Percentiles rank a stretch among this genome's conserved stretches.
phyloP scores from a whole-genome alignment of 2,888 invertebrate species.

The Laothoe populi region DNA sequence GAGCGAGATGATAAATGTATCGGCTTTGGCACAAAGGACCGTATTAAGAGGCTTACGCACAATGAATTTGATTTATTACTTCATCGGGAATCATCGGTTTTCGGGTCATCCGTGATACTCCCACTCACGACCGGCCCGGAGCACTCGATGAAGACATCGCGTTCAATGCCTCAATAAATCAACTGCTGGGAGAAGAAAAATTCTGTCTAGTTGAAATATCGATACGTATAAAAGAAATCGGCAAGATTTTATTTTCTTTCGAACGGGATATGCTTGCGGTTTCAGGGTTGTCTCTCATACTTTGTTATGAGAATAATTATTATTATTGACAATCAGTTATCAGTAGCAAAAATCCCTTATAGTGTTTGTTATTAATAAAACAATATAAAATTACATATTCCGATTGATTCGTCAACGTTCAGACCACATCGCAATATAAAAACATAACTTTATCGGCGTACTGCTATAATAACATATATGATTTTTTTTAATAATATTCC shows the following conservation, averaged over 20 bases:
- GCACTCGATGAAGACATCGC: slow-evolving; percentile 77
- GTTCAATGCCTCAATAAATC: slow-evolving; percentile 76
- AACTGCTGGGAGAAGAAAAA: slow-evolving; percentile 43
- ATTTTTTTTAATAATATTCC: no score
- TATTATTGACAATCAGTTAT: no score
- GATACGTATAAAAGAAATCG: slow-evolving; percentile 19
- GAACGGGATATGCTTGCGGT: background rate
- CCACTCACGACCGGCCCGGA: slow-evolving; percentile 78
- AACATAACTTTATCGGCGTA: no score
- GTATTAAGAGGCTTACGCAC: slow-evolving; percentile 64
- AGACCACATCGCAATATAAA: no score
- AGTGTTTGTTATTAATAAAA: no score
- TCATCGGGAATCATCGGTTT: slow-evolving; percentile 70
- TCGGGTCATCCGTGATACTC: slow-evolving; percentile 70
- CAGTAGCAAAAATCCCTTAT: no score
- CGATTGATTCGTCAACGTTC: no score
- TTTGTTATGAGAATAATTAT: no score
- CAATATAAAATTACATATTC: no score
- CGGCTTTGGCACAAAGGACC: slow-evolving; percentile 59
- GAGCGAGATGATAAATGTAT: slow-evolving; percentile 66
- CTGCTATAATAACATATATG: no score
- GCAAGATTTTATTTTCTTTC: background rate
- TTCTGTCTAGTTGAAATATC: slow-evolving; percentile 38
- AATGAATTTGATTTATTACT: slow-evolving; percentile 80
- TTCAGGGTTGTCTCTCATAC: background rate